phyloP scores from a whole-genome alignment of 2,888 invertebrate genomes.

The Adineta ricciae region DNA sequence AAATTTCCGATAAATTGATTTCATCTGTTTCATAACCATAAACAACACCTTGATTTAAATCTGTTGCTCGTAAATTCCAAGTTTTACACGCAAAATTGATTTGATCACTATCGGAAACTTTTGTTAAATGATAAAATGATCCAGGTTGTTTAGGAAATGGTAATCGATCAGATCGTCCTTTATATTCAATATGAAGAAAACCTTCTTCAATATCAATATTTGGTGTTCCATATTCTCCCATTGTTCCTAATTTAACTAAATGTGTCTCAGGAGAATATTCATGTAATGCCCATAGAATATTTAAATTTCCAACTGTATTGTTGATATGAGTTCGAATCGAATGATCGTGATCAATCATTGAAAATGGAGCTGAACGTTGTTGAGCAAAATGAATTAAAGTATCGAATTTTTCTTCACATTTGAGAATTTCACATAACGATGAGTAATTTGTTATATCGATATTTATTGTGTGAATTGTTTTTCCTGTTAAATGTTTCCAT shows the following conservation, averaged over 20 bases:
- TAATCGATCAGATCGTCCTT: background rate
- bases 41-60: background rate
- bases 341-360: background rate
- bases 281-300: conserved; percentile 1
- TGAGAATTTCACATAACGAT: background rate
- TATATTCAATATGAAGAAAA: background rate
- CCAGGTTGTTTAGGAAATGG: background rate
- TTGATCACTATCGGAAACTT: background rate
- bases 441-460: background rate
- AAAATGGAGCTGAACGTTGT: background rate
- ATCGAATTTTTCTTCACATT: background rate
- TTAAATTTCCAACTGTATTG: background rate
- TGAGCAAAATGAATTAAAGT: background rate
- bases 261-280: background rate
- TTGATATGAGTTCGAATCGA: background rate
- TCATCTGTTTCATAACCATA: background rate
- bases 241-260: background rate
- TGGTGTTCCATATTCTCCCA: background rate
- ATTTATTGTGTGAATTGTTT: background rate
- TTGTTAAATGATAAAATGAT: background rate
- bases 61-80: conserved; percentile 1
- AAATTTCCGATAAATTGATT: background rate
- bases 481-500: background rate
- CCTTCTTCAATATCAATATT: conserved; percentile 4
- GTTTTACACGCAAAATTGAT: background rate